Percentiles rank a stretch among this genome's conserved stretches.
Conservation (phyloP, 2,888 invertebrate species). For the Folsomia manolachei region DNA sequence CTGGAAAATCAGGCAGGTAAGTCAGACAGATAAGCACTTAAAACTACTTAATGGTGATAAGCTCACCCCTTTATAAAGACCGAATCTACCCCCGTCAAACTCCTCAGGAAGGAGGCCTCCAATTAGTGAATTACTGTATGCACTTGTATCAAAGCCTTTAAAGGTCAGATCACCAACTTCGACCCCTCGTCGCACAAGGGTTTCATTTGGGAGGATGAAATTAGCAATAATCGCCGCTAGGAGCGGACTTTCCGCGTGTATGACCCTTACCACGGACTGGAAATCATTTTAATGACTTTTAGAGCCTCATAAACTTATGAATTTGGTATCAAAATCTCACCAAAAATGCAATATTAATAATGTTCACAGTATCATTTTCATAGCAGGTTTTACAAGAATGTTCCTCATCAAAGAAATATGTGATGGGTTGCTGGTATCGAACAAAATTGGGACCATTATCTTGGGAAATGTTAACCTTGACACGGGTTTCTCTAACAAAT, state of each 20-base stretch:
- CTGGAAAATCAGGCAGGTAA: no score
- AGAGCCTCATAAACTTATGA: neutral
- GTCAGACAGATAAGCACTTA: no score
- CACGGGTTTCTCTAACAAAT: conserved; percentile 5
- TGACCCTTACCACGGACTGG: conserved; percentile 18
- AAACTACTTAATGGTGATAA: no score
- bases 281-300: neutral
- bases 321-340: no score
- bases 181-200: conserved; percentile 19
- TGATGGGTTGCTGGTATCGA: conserved; percentile 20
- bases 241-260: neutral
- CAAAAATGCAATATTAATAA: conserved; percentile 32
- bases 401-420: conserved; percentile 21
- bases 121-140: neutral
- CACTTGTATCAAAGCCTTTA: conserved; percentile 24
- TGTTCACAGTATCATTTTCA: conserved; percentile 24
- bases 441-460: conserved; percentile 12
- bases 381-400: neutral
- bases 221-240: conserved; percentile 10
- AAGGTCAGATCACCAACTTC: conserved; percentile 26
- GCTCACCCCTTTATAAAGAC: conserved; percentile 38
- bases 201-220: conserved; percentile 6
- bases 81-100: conserved; percentile 29
- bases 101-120: conserved; percentile 19
- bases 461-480: conserved; percentile 7